A percentile compares a stretch with the other conserved stretches of the same genome.
Conservation (phyloP, 2,113 vertebrate species). For the Mola mola region DNA sequence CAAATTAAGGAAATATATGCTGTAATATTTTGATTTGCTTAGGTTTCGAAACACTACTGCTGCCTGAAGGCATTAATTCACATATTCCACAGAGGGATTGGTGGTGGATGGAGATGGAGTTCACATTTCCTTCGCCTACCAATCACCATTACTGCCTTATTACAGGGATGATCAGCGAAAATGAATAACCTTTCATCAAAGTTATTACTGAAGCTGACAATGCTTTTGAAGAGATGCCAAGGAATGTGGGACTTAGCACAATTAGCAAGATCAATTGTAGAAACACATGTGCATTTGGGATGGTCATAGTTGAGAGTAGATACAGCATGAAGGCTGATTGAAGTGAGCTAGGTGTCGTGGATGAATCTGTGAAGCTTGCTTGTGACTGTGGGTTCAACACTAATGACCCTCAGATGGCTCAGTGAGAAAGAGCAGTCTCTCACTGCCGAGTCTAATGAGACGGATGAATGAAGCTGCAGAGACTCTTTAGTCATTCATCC, state of each 20-base stretch:
- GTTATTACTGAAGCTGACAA: constrained; percentile 52
- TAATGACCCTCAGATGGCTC: constrained; percentile 69
- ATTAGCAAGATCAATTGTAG: constrained; percentile 26
- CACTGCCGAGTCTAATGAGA: constrained; percentile 73
- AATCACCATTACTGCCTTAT: constrained; percentile 70
- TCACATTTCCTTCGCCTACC: constrained; percentile 60
- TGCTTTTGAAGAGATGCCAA: constrained; percentile 46
- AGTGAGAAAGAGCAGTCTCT: constrained; percentile 57
- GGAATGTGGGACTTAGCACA: constrained; percentile 31
- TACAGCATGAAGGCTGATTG: constrained; percentile 15
- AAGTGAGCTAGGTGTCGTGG: constrained; percentile 38
- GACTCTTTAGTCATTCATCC: constrained; percentile 80
- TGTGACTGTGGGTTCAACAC: constrained; percentile 63
- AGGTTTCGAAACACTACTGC: constrained; percentile 50
- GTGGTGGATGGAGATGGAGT: constrained; percentile 44
- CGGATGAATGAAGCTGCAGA: constrained; percentile 65
- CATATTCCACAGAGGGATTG: constrained; percentile 46
- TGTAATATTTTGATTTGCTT: constrained; percentile 67
- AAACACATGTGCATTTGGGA: constrained; percentile 34
- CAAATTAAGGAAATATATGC: too few relatives aligned
- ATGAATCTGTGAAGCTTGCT: constrained; percentile 44
- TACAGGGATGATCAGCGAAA: constrained; percentile 66
- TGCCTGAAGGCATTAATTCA: constrained; percentile 57
- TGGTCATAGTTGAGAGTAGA: constrained; percentile 28
- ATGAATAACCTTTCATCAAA: constrained; percentile 70